These are phyloP conservation scores for Machimus rusticus DNA, from an alignment of 2,888 invertebrate genomes.

Conservation along the genomic window DNA sequence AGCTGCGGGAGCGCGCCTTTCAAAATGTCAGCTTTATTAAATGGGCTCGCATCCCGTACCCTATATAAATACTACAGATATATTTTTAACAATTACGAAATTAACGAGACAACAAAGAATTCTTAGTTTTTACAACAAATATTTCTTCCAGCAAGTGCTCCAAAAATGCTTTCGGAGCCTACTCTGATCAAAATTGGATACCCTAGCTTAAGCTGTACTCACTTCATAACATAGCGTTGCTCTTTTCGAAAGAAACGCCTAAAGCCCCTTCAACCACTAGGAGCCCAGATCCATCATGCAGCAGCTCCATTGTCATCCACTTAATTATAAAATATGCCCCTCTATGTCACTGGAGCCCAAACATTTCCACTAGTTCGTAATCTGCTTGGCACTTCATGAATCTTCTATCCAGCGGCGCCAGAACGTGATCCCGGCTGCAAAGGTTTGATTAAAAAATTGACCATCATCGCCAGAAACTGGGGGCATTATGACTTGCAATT, in stretches of 20 bases:
- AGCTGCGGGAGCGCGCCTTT: too few species aligned
- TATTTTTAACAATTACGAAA: too few species aligned
- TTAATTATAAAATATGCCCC: neutral
- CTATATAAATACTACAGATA: too few species aligned
- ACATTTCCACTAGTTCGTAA: neutral
- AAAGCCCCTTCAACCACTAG: neutral
- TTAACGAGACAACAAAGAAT: too few species aligned
- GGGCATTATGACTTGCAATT: conserved; percentile 6
- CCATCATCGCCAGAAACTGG: conserved; percentile 3
- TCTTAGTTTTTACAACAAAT: too few species aligned
- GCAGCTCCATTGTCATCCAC: neutral
- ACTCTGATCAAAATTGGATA: too few species aligned
- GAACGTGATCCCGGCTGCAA: neutral
- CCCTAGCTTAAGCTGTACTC: too few species aligned
- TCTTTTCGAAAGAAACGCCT: neutral
- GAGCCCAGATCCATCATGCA: neutral
- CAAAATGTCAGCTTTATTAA: too few species aligned
- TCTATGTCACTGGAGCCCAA: neutral
- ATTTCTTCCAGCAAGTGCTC: too few species aligned
- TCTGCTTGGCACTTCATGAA: neutral
- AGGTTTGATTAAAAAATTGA: conserved; percentile 10
- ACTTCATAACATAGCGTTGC: neutral
- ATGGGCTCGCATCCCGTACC: too few species aligned
- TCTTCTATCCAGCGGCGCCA: neutral
- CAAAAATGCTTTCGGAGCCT: too few species aligned